Base-by-base conservation (phyloP, 2,888 invertebrate genomes). In the Caenorhabditis becei region DNA sequence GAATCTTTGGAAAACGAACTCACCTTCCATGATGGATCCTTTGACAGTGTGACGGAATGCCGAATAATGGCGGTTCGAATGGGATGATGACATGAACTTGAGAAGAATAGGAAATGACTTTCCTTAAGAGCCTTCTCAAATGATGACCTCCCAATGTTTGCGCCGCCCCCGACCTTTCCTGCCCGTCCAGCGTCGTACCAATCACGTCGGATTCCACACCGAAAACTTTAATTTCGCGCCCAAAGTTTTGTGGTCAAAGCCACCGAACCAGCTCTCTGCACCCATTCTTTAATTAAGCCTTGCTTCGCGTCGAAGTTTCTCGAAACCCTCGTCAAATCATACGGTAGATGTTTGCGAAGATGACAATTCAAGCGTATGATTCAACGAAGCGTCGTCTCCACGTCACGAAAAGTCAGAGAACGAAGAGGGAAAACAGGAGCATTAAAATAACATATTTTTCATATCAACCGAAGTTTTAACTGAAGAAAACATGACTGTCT, bases 311-410 rank as follows among this genome's bases (percentile, higher is more conserved):
- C 28, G 23, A 53, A 20, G 14, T 24, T 32, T 37, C 53, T 62
- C 37, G 2, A 47, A 28, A 11, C 24, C 20, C 35, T 47, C 26
- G 54, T 28, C 28, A 47, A 54, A 20, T 54, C 16, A 41, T 74
- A 74, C 74, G 65, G 74, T 75, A 66, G 66, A 66, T 66, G 66
- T 74, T 74, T 75, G 75, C 58, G 0, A 54, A 53, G 66, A 66
- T 66, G 75, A 75, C 75, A 66, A 66, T 66, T 75, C 66, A 49
- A 53, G 66, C 53, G 65, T 66, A 61, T 61, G 47, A 66, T 61
- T 59, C 18, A 65, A 54, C 44, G 28, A 23, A 32, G 37, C 11
- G 59, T 51, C 49, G 56, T 58, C 41, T 8, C 44, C 5, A 67
- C 44, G 54, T 74, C 63, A 63, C 63, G 49, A 5, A 74, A 26